A percentile compares a stretch with the other conserved stretches of the same genome.
Conservation (phyloP, 2,797 vertebrate genomes). For the Sebastes minor region DNA sequence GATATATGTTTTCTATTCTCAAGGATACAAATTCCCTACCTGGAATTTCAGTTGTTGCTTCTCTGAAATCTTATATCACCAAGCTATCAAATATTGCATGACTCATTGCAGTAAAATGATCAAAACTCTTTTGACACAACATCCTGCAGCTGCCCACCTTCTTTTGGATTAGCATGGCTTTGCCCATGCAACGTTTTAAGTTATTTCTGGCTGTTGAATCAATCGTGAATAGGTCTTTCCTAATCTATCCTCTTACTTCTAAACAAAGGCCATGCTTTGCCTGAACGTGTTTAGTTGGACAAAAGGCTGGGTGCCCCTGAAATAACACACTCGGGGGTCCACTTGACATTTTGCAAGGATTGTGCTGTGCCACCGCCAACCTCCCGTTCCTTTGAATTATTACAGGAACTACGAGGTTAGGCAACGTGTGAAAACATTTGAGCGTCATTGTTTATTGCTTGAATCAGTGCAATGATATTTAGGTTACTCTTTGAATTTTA, state of each 20-base stretch:
- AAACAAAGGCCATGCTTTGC: conserved; percentile 25
- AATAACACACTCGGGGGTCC: background rate
- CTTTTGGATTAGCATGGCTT: conserved; percentile 1
- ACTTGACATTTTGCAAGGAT: conserved; percentile 16
- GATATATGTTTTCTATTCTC: background rate
- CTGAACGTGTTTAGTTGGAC: conserved; percentile 18
- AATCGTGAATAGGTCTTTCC: conserved; percentile 7
- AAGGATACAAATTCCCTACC: background rate
- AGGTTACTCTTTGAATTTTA: conserved; percentile 26
- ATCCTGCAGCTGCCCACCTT: background rate
- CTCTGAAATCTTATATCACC: background rate
- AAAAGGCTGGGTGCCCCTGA: conserved; percentile 5
- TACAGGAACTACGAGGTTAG: background rate
- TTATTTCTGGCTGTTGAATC: conserved; percentile 24
- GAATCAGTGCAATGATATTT: conserved; percentile 15
- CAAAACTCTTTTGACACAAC: background rate
- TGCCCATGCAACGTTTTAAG: background rate
- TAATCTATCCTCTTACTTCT: conserved; percentile 29
- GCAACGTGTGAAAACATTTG: conserved; percentile 3
- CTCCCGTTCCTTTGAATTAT: background rate
- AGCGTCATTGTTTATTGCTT: background rate
- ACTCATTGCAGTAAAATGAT: background rate
- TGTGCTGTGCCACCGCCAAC: background rate
- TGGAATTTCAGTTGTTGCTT: background rate
- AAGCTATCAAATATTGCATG: background rate